Evolutionary conservation across 2,888 invertebrate genomes (phyloP), one percentile per base, ranked within the genome.

Genomic region (Bibio marci): DNA sequence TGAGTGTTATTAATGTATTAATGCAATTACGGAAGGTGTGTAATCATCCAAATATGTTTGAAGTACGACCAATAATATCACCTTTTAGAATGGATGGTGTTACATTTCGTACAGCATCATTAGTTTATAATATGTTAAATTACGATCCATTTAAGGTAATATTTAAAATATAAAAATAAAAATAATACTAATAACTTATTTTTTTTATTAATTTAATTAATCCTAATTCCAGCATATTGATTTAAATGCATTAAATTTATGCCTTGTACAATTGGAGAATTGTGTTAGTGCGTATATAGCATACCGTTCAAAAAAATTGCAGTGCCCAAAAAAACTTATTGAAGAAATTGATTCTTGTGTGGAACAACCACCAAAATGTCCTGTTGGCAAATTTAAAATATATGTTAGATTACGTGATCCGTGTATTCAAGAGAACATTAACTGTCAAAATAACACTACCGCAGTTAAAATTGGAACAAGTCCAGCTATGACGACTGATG

Each of bases 11-110:
- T 55, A 94, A 94, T 64, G 83, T 95, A 49, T 69, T 95, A 44
- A 95, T 95, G 94, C 94, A 95, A 64, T 67, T 95, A 55, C 72
- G 95, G 40, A 95, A 95, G 69, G 91, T 92, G 48, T 95, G 95
- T 68, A 95, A 95, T 66, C 95, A 95, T 68, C 95, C 95, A 13
- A 92, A 95, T 67, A 71, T 95, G 55, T 95, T 95, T 65, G 98
- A 99, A 70, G 82, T 90, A 45, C 74, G 98, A 41, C 92, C 95
- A 36, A 92, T 90, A 32, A 69, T 81, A 39, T 92, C 97, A 35
- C 94, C 98, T 43, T 88, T 95, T 66, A 83, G 81, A 63, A 80
- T 85, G 73, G 74, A 80, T 46, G 76, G 79, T 25, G 72, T 94
- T 45, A 65, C 69, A 33, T 71, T 71, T 54, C 64, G 65, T 46